These are phyloP conservation scores for Euphonia xanthogaster DNA, from an alignment of 2,797 vertebrate species.

Conservation along the genomic window DNA sequence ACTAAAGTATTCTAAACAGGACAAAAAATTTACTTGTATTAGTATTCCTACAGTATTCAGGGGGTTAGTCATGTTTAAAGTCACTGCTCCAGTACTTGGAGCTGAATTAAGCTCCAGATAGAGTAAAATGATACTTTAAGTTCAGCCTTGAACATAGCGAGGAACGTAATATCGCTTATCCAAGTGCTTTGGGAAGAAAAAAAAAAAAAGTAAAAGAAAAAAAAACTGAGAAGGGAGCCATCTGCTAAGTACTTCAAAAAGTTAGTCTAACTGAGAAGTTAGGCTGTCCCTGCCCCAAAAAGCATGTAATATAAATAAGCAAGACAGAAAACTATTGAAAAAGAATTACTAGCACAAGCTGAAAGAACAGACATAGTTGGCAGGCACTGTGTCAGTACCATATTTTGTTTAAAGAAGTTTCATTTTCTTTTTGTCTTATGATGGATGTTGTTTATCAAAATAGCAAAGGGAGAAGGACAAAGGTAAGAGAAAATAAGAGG, in stretches of 20 bases:
- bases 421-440: not conserved
- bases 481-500: not conserved
- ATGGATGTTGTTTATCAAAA: not conserved
- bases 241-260: conserved; percentile 45
- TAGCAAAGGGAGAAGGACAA: not conserved
- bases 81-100: not conserved
- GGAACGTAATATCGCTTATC: conserved; percentile 23
- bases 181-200: not conserved
- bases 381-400: not conserved
- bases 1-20: not conserved
- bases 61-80: not conserved
- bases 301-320: conserved; percentile 17
- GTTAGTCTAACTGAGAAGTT: conserved; percentile 28
- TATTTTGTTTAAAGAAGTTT: conserved; percentile 23
- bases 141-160: not conserved
- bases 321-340: conserved; percentile 21
- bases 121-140: not conserved
- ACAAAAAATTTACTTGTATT: not conserved
- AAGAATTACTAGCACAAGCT: not conserved
- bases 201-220: not conserved
- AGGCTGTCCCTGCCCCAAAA: conserved; percentile 30
- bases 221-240: conserved; percentile 21
- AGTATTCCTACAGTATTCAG: not conserved
- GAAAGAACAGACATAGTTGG: conserved; percentile 14
- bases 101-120: not conserved